Percentiles rank a stretch among this genome's conserved stretches.
Conservation (phyloP, 2,888 invertebrate genomes). For the Emmelina monodactyla region DNA sequence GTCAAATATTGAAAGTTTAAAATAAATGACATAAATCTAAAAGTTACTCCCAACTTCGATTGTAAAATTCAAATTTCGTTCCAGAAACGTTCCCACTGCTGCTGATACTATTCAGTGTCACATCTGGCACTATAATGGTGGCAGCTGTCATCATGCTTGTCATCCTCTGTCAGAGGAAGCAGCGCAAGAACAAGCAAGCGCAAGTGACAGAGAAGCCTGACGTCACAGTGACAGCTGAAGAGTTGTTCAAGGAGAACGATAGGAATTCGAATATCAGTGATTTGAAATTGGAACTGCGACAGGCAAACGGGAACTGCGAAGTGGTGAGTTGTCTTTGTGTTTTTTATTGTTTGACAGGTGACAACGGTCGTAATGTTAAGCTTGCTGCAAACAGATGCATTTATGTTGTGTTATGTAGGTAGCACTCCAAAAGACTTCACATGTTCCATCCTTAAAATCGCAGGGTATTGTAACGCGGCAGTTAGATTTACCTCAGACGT, state of each 20-base stretch:
- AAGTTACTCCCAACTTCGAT: neutral
- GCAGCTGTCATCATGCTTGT: constrained; percentile 86
- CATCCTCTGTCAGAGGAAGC: constrained; percentile 77
- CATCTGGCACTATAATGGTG: constrained; percentile 86
- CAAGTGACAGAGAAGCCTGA: constrained; percentile 68
- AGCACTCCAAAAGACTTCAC: no score
- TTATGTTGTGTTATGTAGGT: no score
- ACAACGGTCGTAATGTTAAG: no score
- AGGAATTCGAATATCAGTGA: constrained; percentile 93
- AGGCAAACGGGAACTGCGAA: constrained; percentile 81
- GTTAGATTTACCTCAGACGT: no score
- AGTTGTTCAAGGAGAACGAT: constrained; percentile 78
- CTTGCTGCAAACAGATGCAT: no score
- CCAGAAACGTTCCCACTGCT: constrained; percentile 80
- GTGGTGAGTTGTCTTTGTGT: constrained; percentile 54
- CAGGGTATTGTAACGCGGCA: no score
- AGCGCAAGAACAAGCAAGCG: constrained; percentile 61
- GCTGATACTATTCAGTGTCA: constrained; percentile 84
- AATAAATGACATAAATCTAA: no score
- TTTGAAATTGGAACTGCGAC: constrained; percentile 86
- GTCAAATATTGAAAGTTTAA: no score
- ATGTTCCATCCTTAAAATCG: no score
- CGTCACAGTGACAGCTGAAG: constrained; percentile 55
- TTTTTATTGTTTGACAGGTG: neutral
- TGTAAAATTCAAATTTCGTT: constrained; percentile 19